These are phyloP conservation scores for Phocides pigmalion DNA, from an alignment of 1,140 invertebrate species.

Conservation along the genomic window DNA sequence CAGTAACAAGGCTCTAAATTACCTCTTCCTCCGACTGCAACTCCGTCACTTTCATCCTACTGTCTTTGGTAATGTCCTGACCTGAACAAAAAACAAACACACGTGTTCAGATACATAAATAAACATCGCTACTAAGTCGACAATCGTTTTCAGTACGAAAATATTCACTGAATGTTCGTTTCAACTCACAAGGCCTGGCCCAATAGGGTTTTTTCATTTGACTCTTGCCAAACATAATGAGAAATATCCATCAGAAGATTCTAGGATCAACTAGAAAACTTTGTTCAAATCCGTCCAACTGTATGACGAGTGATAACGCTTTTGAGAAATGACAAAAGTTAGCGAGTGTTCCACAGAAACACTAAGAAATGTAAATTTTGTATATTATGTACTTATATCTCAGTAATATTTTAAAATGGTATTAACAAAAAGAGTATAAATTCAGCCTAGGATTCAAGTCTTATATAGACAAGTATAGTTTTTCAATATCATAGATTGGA, in stretches of 20 bases:
- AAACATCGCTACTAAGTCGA: slow-evolving; percentile 49
- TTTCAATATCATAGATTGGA: no score
- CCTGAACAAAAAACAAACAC: slow-evolving; percentile 76
- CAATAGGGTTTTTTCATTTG: slow-evolving; percentile 53
- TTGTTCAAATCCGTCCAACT: slow-evolving; percentile 51
- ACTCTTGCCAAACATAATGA: slow-evolving; percentile 47
- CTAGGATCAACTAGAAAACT: slow-evolving; percentile 46
- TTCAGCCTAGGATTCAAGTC: no score
- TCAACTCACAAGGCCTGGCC: slow-evolving; percentile 67
- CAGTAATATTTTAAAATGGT: no score
- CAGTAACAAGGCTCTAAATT: slow-evolving; percentile 30
- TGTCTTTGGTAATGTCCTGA: slow-evolving; percentile 84
- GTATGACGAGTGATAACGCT: slow-evolving; percentile 65
- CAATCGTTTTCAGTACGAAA: slow-evolving; percentile 16
- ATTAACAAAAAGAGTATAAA: no score
- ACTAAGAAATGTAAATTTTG: no score
- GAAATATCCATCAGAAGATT: slow-evolving; percentile 29
- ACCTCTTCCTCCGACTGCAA: slow-evolving; percentile 79
- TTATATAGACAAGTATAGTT: no score
- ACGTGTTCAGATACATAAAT: slow-evolving; percentile 60
- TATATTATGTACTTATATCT: no score
- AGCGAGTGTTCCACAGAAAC: no score
- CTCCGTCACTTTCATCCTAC: slow-evolving; percentile 81
- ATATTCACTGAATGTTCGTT: slow-evolving; percentile 31
- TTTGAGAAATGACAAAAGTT: slow-evolving; percentile 45